Conservation (phyloP, 2,797 vertebrate species). For the Neopelma chrysocephalum region DNA sequence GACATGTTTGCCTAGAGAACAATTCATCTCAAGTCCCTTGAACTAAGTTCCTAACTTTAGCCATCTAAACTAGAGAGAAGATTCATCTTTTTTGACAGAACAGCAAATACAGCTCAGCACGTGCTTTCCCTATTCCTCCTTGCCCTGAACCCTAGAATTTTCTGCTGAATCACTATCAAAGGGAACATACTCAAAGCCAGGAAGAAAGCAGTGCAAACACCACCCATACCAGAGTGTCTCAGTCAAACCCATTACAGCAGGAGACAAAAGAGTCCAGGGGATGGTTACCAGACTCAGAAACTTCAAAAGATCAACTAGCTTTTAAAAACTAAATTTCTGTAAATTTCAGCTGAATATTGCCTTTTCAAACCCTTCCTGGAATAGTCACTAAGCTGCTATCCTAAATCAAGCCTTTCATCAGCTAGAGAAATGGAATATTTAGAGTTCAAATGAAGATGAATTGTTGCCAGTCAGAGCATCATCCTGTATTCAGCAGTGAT, state of each 20-base stretch:
- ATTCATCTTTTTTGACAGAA: background rate
- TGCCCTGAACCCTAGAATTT: background rate
- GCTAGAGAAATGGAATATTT: constrained; percentile 22
- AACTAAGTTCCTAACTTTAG: background rate
- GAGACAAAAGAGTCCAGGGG: background rate
- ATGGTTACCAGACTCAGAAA: background rate
- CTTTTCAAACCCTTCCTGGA: background rate
- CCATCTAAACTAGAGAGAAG: background rate
- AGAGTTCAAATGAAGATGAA: constrained; percentile 2
- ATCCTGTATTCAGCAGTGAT: constrained; percentile 3
- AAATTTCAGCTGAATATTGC: background rate
- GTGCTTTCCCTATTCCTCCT: background rate
- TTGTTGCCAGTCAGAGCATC: constrained; percentile 24
- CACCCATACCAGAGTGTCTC: background rate
- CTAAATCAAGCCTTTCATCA: constrained; percentile 9
- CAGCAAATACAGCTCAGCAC: background rate
- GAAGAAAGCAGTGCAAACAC: background rate
- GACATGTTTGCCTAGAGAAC: background rate
- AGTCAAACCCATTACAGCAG: background rate
- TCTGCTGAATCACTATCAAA: background rate
- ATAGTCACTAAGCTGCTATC: background rate
- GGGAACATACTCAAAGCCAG: background rate
- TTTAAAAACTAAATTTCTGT: background rate
- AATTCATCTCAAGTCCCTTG: background rate
- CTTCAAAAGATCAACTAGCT: background rate